phyloP scores from a whole-genome alignment of 2,888 invertebrate species.

The Trissolcus japonicus region DNA sequence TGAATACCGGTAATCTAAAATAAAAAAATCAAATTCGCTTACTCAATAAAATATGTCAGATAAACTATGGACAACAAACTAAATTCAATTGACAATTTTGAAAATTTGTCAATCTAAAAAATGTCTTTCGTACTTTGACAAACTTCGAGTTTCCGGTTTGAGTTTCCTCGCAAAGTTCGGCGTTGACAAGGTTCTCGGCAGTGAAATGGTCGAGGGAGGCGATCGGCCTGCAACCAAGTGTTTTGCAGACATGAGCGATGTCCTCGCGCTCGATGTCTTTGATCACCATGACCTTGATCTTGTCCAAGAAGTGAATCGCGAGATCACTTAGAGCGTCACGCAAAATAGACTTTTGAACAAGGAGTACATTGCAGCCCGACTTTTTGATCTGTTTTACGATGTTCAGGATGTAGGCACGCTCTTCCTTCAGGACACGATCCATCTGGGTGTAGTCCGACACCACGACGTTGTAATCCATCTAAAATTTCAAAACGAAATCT shows the following conservation, averaged over 20 bases:
- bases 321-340: constrained; percentile 97
- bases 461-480: constrained; percentile 97
- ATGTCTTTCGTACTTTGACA: constrained; percentile 83
- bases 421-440: constrained; percentile 98
- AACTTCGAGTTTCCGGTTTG: constrained; percentile 92
- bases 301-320: constrained; percentile 98
- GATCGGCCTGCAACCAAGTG: constrained; percentile 94
- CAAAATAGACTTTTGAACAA: constrained; percentile 90
- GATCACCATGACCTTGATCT: constrained; percentile 98
- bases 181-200: constrained; percentile 92
- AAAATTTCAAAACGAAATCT: constrained; percentile 43
- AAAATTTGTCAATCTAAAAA: no score
- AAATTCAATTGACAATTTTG: constrained; percentile 78
- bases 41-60: neutral
- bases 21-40: constrained; percentile 39
- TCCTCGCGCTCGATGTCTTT: constrained; percentile 99
- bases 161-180: constrained; percentile 96
- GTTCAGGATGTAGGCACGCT: constrained; percentile 97
- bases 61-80: constrained; percentile 90
- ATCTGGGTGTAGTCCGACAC: constrained; percentile 99
- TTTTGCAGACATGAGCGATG: constrained; percentile 97
- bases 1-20: constrained; percentile 89
- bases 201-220: constrained; percentile 99
- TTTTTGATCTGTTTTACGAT: constrained; percentile 99
- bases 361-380: constrained; percentile 96